phyloP scores from a whole-genome alignment of 2,888 invertebrate species.

The Abscondita cerata region DNA sequence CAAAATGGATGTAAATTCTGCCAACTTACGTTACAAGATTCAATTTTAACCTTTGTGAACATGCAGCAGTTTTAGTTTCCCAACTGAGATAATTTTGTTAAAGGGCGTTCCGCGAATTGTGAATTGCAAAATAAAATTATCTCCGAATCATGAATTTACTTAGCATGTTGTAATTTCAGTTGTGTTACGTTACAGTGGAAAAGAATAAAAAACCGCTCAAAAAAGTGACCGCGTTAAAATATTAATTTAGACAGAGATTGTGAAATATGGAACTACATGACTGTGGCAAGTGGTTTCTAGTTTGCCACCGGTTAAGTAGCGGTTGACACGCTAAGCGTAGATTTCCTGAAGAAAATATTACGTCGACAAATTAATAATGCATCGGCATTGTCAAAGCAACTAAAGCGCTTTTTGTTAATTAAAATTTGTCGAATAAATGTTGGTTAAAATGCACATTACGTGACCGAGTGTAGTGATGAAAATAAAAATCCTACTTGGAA shows the following conservation, averaged over 20 bases:
- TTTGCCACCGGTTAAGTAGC: slow-evolving; percentile 41
- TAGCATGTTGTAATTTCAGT: slow-evolving; percentile 28
- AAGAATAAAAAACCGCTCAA: slow-evolving; percentile 29
- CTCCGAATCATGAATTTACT: slow-evolving; percentile 27
- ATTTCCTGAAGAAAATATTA: slow-evolving; percentile 25
- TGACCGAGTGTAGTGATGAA: slow-evolving; percentile 6
- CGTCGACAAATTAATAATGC: slow-evolving; percentile 9
- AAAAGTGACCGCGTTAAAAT: slow-evolving; percentile 44
- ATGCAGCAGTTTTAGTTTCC: slow-evolving; percentile 30
- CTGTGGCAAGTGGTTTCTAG: slow-evolving; percentile 49
- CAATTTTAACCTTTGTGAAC: slow-evolving; percentile 34
- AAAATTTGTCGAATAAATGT: not conserved
- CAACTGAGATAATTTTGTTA: slow-evolving; percentile 24
- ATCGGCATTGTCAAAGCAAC: not conserved
- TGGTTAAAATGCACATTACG: not conserved
- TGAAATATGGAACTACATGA: slow-evolving; percentile 56
- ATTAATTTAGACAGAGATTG: slow-evolving; percentile 55
- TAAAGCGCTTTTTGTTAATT: not conserved
- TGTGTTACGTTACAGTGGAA: slow-evolving; percentile 28
- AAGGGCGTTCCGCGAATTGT: slow-evolving; percentile 21
- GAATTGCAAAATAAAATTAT: slow-evolving; percentile 24
- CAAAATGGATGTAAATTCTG: slow-evolving; percentile 2
- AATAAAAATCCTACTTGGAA: slow-evolving; percentile 31
- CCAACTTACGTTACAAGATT: slow-evolving; percentile 19
- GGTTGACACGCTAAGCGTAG: slow-evolving; percentile 38